These are phyloP conservation scores for Dastarcus helophoroides DNA, from an alignment of 2,888 invertebrate species.

Conservation along the genomic window DNA sequence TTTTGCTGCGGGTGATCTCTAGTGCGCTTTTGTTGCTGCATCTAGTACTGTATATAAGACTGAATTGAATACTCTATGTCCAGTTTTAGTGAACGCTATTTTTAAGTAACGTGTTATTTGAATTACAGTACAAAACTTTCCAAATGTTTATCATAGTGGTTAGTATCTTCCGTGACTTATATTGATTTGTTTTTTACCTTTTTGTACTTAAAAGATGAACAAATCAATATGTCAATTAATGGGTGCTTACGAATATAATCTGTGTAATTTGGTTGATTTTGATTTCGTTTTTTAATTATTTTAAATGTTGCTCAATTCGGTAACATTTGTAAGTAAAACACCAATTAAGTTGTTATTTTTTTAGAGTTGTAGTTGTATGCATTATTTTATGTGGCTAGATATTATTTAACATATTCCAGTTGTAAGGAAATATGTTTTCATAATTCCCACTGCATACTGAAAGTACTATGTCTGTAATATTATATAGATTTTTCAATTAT, in stretches of 20 bases:
- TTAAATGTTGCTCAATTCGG: slow-evolving; percentile 22
- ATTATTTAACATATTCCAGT: slow-evolving; percentile 1
- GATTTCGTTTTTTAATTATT: slow-evolving; percentile 13
- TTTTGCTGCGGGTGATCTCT: no score
- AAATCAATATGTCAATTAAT: slow-evolving; percentile 27
- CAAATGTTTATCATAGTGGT: slow-evolving; percentile 6
- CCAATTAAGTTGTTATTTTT: slow-evolving; percentile 9
- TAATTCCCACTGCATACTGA: no score
- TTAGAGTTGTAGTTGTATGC: neutral
- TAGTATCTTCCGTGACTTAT: slow-evolving; percentile 12
- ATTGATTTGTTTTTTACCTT: slow-evolving; percentile 11
- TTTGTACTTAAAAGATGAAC: slow-evolving; percentile 16
- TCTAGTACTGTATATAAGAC: slow-evolving; percentile 32
- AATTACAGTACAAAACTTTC: slow-evolving; percentile 20
- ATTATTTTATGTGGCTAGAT: slow-evolving; percentile 5
- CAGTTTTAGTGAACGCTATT: slow-evolving; percentile 24
- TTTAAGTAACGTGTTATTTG: slow-evolving; percentile 12
- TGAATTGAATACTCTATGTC: slow-evolving; percentile 30
- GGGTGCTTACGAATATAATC: slow-evolving; percentile 18
- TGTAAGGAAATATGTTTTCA: no score
- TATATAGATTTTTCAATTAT: no score
- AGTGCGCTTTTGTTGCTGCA: slow-evolving; percentile 15
- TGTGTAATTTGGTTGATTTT: slow-evolving; percentile 7
- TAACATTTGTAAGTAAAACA: slow-evolving; percentile 13
- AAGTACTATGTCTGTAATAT: no score